These are phyloP conservation scores for Variabilichromis moorii DNA, from an alignment of 2,113 vertebrate genomes.

Conservation along the genomic window DNA sequence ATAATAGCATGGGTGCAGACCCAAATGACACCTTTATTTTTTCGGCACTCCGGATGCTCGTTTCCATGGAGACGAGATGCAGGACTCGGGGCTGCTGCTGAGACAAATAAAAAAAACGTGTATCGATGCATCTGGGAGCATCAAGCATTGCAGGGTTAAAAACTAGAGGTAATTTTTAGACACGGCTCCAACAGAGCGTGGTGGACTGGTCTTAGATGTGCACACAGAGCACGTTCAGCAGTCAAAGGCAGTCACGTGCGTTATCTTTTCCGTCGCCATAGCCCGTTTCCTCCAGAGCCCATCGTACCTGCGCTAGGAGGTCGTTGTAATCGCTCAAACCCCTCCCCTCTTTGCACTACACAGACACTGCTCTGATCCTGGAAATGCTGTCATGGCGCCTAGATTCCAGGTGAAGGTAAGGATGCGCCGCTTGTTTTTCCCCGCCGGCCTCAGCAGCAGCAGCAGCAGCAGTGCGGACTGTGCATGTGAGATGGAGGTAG, in stretches of 20 bases:
- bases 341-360: conserved; percentile 18
- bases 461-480: not conserved
- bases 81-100: conserved; percentile 7
- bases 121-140: not conserved
- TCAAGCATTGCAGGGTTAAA: not conserved
- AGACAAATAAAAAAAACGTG: not conserved
- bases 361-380: not conserved
- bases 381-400: conserved; percentile 68
- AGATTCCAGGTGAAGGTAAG: conserved; percentile 77
- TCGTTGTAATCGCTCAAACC: not conserved
- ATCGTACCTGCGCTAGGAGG: not conserved
- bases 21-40: not conserved
- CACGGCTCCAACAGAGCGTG: not conserved
- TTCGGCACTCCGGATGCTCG: conserved; percentile 22
- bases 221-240: not conserved
- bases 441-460: not conserved
- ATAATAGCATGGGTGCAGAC: not conserved
- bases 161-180: not conserved
- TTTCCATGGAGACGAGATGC: conserved; percentile 73
- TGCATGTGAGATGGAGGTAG: not conserved
- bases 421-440: conserved; percentile 20
- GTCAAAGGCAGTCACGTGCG: not conserved
- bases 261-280: not conserved
- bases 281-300: not conserved
- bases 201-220: not conserved